Evolutionary conservation across 2,888 invertebrate genomes (phyloP).

Genomic region (Trissoscelio sp.): DNA sequence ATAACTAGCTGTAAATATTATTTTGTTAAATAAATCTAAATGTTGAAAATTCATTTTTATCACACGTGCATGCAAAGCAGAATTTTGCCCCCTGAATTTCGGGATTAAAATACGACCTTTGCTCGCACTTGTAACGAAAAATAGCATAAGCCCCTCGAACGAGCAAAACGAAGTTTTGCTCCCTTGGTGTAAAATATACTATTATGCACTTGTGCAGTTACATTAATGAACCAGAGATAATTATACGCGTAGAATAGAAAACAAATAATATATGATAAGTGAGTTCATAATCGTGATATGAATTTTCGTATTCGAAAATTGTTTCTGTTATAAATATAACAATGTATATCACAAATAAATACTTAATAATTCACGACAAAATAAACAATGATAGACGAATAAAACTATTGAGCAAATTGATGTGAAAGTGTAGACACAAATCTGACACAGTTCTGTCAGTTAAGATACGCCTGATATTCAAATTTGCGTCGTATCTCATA

Average conservation of each 20-base stretch:
- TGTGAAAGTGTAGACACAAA: slow-evolving; percentile 52
- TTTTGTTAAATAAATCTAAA: too few relatives aligned
- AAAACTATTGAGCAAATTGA: slow-evolving; percentile 56
- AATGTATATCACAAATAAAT: slow-evolving; percentile 50
- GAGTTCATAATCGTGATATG: slow-evolving; percentile 8
- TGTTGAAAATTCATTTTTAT: too few relatives aligned
- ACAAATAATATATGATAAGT: background rate
- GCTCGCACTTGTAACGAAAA: too few relatives aligned
- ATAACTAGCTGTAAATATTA: too few relatives aligned
- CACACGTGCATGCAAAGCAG: too few relatives aligned
- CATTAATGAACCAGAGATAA: too few relatives aligned
- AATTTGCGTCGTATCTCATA: slow-evolving; percentile 29
- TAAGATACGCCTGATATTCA: slow-evolving; percentile 35
- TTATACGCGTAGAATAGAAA: background rate
- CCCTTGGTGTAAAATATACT: too few relatives aligned
- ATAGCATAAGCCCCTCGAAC: too few relatives aligned
- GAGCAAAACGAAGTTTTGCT: too few relatives aligned
- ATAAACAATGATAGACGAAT: slow-evolving; percentile 23
- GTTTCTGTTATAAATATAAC: background rate
- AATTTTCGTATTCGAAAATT: slow-evolving; percentile 5
- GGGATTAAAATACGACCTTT: too few relatives aligned
- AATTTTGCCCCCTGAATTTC: too few relatives aligned
- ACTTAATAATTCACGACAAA: slow-evolving; percentile 28
- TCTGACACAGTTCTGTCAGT: slow-evolving; percentile 51
- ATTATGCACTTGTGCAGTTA: too few relatives aligned